Evolutionary conservation across 2,797 vertebrate species (phyloP).

Genomic region (Labroides dimidiatus): DNA sequence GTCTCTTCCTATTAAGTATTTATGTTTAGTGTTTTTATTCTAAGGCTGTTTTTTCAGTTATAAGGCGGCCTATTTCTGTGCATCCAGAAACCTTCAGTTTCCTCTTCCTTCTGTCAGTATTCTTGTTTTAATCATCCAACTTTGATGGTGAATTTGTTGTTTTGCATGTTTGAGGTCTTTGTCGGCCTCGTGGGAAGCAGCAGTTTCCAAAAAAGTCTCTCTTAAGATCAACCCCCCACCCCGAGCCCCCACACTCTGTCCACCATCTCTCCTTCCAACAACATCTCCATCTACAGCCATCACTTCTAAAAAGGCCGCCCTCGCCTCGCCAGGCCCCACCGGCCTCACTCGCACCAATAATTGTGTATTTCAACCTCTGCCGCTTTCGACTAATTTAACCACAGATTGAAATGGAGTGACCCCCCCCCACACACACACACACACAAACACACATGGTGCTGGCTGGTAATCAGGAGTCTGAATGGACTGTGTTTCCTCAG

Average conservation of each 20-base stretch:
- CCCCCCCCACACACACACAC: conserved; percentile 57
- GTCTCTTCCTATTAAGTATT: too few relatives aligned
- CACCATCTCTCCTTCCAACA: conserved; percentile 41
- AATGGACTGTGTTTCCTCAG: conserved; percentile 96
- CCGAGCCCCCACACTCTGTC: conserved; percentile 49
- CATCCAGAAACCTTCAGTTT: too few relatives aligned
- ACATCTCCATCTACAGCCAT: conserved; percentile 39
- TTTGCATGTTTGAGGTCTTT: too few relatives aligned
- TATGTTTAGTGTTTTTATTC: too few relatives aligned
- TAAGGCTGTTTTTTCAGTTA: too few relatives aligned
- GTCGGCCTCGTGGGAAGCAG: neutral
- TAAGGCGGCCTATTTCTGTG: too few relatives aligned
- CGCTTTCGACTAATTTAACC: conserved; percentile 90
- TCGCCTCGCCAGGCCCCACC: conserved; percentile 72
- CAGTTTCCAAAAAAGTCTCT: neutral
- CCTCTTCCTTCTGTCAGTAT: too few relatives aligned
- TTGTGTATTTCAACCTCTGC: conserved; percentile 88
- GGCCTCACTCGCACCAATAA: conserved; percentile 87
- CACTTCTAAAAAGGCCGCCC: conserved; percentile 33
- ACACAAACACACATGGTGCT: conserved; percentile 68
- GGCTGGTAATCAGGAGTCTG: conserved; percentile 91
- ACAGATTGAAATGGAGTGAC: conserved; percentile 92
- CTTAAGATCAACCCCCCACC: too few relatives aligned
- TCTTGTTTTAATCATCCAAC: too few relatives aligned
- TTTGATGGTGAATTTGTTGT: too few relatives aligned